Evolutionary conservation across 2,888 invertebrate species (phyloP).

Genomic region (Eupithecia vulgata): DNA sequence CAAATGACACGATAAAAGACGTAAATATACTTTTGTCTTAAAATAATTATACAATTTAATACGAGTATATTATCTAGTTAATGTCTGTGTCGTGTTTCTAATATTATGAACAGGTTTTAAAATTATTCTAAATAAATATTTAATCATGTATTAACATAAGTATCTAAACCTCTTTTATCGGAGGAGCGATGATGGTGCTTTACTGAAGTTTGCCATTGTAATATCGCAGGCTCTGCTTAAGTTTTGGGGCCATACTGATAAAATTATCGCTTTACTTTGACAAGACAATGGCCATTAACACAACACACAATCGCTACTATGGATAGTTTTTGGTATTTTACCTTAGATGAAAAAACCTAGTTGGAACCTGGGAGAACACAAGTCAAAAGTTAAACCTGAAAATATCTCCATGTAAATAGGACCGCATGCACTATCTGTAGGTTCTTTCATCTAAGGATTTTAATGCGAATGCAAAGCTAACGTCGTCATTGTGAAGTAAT

Average conservation of each 20-base stretch:
- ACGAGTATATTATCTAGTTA: constrained; percentile 20
- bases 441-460: neutral
- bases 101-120: constrained; percentile 19
- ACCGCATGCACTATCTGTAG: neutral
- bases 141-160: neutral
- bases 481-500: neutral
- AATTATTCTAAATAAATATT: constrained; percentile 3
- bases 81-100: constrained; percentile 33
- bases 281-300: neutral
- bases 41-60: constrained; percentile 24
- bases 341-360: neutral
- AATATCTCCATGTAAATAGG: neutral
- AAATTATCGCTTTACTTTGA: neutral
- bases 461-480: neutral
- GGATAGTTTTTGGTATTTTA: neutral
- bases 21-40: neutral
- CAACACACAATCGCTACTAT: neutral
- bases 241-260: neutral
- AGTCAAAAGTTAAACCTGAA: neutral
- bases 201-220: constrained; percentile 3
- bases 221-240: neutral
- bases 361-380: neutral
- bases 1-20: constrained; percentile 7
- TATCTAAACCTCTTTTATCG: constrained; percentile 16
- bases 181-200: neutral